Evolutionary conservation across 2,888 invertebrate genomes (phyloP).

Genomic region (Melieria picta): DNA sequence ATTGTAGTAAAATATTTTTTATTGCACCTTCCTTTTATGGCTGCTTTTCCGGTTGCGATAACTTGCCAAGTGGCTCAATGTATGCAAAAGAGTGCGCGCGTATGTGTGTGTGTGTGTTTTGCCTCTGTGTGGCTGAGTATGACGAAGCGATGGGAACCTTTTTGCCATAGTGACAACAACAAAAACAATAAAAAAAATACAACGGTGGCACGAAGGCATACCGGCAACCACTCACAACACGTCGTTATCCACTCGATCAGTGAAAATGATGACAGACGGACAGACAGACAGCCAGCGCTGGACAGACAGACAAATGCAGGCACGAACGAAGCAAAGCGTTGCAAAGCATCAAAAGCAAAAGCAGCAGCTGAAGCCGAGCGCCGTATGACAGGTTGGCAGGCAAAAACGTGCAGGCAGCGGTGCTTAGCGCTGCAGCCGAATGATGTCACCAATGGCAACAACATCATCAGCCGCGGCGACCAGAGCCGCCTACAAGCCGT

Average conservation of each 20-base stretch:
- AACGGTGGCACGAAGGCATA: too few relatives aligned
- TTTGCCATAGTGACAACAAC: conserved; percentile 3
- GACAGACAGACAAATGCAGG: too few relatives aligned
- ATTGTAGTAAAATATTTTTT: conserved; percentile 57
- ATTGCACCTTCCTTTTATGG: conserved; percentile 62
- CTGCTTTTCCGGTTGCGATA: conserved; percentile 32
- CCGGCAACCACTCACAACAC: not conserved
- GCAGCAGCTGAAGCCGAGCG: too few relatives aligned
- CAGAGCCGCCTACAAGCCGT: too few relatives aligned
- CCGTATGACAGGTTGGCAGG: too few relatives aligned
- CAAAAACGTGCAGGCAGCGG: too few relatives aligned
- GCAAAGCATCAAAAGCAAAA: too few relatives aligned
- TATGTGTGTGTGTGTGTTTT: not conserved
- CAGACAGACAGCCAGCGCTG: not conserved
- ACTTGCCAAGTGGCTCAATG: conserved; percentile 2
- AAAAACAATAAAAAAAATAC: not conserved
- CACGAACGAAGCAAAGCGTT: too few relatives aligned
- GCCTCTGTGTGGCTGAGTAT: not conserved
- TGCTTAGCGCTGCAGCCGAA: not conserved
- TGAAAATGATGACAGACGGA: conserved; percentile 16
- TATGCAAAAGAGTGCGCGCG: conserved; percentile 2
- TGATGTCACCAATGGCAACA: not conserved
- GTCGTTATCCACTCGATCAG: conserved; percentile 22
- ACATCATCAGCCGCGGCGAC: not conserved
- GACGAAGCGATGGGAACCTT: not conserved